A percentile compares a stretch with the other conserved stretches of the same genome.
Conservation (phyloP, 2,113 vertebrate species). For the Mystacornis crossleyi region DNA sequence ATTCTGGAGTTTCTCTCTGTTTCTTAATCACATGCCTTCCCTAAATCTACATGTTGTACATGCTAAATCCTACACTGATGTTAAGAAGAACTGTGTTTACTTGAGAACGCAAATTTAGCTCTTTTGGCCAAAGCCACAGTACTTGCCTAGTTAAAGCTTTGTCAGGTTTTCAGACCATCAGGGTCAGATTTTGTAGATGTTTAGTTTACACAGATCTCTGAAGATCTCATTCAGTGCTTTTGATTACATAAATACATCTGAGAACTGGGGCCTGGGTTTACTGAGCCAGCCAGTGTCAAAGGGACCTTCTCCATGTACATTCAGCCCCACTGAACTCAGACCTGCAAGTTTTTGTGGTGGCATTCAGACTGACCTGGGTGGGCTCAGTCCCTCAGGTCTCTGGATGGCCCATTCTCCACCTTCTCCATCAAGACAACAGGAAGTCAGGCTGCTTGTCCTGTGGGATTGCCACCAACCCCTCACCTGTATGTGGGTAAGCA, state of each 20-base stretch:
- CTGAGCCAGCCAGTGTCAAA: not conserved
- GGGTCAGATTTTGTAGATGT: not conserved
- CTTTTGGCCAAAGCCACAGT: not conserved
- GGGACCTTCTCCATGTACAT: not conserved
- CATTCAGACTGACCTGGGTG: not conserved
- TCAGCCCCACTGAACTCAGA: not conserved
- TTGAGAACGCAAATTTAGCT: not conserved
- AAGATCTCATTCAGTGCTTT: not conserved
- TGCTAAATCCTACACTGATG: not conserved
- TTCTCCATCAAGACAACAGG: not conserved
- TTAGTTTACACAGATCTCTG: not conserved
- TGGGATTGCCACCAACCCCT: not conserved
- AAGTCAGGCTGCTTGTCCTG: not conserved
- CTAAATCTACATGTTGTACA: not conserved
- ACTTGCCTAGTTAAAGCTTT: not conserved
- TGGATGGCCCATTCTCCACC: rapidly evolving
- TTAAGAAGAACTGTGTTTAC: not conserved
- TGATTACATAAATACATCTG: not conserved
- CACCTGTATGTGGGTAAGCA: too few relatives aligned
- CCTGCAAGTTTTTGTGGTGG: not conserved
- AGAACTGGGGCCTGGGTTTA: not conserved
- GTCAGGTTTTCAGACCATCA: not conserved
- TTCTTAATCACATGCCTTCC: not conserved
- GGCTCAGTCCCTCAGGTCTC: not conserved
- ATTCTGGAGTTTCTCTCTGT: not conserved